Evolutionary conservation across 2,797 vertebrate genomes (phyloP).

Genomic region (Anolis apletophallus): DNA sequence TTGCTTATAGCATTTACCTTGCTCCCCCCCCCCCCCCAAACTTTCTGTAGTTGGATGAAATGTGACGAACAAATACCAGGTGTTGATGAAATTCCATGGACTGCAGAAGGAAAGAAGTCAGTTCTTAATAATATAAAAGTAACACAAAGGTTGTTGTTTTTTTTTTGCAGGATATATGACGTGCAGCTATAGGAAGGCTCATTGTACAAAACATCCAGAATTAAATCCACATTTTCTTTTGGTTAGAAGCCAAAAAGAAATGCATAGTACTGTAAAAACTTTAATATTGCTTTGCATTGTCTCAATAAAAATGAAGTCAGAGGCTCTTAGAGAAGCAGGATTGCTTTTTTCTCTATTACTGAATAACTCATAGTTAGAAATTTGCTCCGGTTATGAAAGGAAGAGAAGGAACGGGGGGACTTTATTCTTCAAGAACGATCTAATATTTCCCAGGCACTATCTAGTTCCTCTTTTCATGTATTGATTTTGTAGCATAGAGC

Average conservation of each 20-base stretch:
- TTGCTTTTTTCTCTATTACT: slow-evolving; percentile 1
- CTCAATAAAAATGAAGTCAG: slow-evolving; percentile 26
- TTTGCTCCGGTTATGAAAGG: not conserved
- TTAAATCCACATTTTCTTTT: slow-evolving; percentile 26
- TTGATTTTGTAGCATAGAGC: not conserved
- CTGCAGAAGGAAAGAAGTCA: slow-evolving; percentile 30
- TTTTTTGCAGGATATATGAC: not conserved
- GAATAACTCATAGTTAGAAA: slow-evolving; percentile 8
- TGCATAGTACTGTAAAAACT: not conserved
- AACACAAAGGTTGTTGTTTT: not conserved
- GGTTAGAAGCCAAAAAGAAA: slow-evolving; percentile 5
- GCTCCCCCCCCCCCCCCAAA: accelerated
- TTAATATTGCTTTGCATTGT: slow-evolving; percentile 17
- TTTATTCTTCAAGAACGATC: not conserved
- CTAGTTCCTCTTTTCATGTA: not conserved
- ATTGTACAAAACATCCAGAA: slow-evolving; percentile 15
- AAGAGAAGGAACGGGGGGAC: not conserved
- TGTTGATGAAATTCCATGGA: slow-evolving; percentile 23
- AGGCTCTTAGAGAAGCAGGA: not conserved
- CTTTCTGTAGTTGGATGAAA: not conserved
- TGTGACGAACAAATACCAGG: slow-evolving; percentile 19
- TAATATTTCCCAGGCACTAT: not conserved
- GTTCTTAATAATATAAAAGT: slow-evolving; percentile 19
- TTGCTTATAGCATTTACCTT: slow-evolving; percentile 42
- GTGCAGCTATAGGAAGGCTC: not conserved